Conservation (phyloP, 2,113 vertebrate genomes). For the Cettia cetti region DNA sequence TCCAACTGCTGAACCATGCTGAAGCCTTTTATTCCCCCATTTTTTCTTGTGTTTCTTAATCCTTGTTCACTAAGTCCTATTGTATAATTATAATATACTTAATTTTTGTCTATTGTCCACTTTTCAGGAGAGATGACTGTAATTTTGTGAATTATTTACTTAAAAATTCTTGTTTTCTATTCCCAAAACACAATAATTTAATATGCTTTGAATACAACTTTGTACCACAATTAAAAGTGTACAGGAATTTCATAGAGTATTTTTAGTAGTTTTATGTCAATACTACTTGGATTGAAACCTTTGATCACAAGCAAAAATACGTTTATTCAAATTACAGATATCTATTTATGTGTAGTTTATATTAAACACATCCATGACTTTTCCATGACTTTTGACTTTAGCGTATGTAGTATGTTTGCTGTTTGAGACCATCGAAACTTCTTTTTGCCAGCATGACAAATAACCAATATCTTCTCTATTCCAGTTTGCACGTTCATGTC, state of each 20-base stretch:
- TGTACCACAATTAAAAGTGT: background rate
- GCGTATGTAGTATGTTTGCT: background rate
- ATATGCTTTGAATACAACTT: background rate
- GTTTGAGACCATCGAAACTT: background rate
- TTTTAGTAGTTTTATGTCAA: background rate
- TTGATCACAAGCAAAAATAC: background rate
- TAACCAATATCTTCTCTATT: background rate
- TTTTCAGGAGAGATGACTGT: background rate
- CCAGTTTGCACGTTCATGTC: background rate
- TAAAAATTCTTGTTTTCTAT: background rate
- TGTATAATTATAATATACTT: background rate
- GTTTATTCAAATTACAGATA: background rate
- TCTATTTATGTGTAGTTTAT: background rate
- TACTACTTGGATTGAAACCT: background rate
- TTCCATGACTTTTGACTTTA: background rate
- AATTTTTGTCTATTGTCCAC: background rate
- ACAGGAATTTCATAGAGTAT: background rate
- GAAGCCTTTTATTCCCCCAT: background rate
- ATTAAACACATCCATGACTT: background rate
- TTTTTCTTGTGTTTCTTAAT: background rate
- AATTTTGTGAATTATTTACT: background rate
- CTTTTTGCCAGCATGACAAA: background rate
- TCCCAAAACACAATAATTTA: background rate
- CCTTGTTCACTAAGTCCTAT: background rate
- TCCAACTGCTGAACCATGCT: background rate